Base-by-base conservation (phyloP, 2,888 invertebrate genomes). In the Hermaeophaga mercurialis region DNA sequence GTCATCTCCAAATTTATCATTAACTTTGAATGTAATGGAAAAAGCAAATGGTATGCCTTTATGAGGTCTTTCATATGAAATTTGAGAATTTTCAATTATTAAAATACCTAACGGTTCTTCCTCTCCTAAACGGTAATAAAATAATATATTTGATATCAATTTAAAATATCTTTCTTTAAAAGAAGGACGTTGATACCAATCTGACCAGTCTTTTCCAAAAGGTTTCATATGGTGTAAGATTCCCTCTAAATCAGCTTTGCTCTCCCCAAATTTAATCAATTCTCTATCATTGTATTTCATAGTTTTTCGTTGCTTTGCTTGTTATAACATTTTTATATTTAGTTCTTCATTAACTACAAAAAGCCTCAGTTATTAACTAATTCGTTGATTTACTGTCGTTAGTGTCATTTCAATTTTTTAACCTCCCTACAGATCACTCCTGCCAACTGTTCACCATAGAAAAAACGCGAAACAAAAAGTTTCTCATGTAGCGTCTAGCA, bases 101-200 rank as follows among this genome's bases (percentile, higher is more conserved):
- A 90, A 83, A 19, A 89, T 82, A 39, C 90, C 90, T 26, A 85
- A 81, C 12, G 90, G 90, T 73, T 85, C 84, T 22, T 67, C 59
- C 47, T 84, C 84, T 75, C 84, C 88, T 61, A 89, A 82, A 73
- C 88, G 85, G 75, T 87, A 90, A 75, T 90, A 90, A 78, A 89
- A 91, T 46, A 91, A 77, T 69, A 90, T 81, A 75, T 91, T 91
- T 66, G 84, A 84, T 63, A 85, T 82, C 53, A 91, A 76, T 69
- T 89, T 87, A 76, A 90, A 91, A 83, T 87, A 89, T 72, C 89
- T 81, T 73, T 90, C 89, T 76, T 90, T 89, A 72, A 86, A 89
- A 41, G 71, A 70, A 5, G 75, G 71, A 54, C 73, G 74, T 62
- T 74, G 75, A 65, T 77, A 78, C 75, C 75, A 76, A 54, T 76